Conservation (phyloP, 2,113 vertebrate species). For the Cercopithecus mona region DNA sequence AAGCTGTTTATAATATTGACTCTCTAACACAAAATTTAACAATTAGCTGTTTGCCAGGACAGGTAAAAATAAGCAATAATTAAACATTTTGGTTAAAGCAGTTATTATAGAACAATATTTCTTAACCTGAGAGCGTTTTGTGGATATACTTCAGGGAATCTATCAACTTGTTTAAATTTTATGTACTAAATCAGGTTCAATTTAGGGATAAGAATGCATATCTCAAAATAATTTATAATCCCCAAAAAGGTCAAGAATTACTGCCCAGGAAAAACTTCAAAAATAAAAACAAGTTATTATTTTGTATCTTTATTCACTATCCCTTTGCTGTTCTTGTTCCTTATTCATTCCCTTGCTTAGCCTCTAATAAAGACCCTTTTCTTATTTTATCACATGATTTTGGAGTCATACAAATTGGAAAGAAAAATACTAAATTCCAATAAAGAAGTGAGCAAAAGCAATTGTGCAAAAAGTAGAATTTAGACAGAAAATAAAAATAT, state of each 20-base stretch:
- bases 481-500: neutral
- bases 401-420: neutral
- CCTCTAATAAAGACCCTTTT: neutral
- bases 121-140: neutral
- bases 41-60: neutral
- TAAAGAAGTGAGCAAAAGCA: neutral
- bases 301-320: neutral
- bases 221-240: neutral
- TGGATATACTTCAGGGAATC: neutral
- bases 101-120: neutral
- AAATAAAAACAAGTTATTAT: neutral
- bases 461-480: neutral
- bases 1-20: slow-evolving; percentile 18
- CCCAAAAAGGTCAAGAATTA: neutral
- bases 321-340: neutral
- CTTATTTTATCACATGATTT: neutral
- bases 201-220: neutral
- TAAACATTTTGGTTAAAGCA: slow-evolving; percentile 14
- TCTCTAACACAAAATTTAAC: slow-evolving; percentile 3
- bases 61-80: neutral
- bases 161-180: neutral
- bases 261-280: neutral
- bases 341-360: neutral
- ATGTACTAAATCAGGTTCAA: neutral
- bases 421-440: neutral